These are phyloP conservation scores for Elegia similella DNA, from an alignment of 2,888 invertebrate species.

Conservation along the genomic window DNA sequence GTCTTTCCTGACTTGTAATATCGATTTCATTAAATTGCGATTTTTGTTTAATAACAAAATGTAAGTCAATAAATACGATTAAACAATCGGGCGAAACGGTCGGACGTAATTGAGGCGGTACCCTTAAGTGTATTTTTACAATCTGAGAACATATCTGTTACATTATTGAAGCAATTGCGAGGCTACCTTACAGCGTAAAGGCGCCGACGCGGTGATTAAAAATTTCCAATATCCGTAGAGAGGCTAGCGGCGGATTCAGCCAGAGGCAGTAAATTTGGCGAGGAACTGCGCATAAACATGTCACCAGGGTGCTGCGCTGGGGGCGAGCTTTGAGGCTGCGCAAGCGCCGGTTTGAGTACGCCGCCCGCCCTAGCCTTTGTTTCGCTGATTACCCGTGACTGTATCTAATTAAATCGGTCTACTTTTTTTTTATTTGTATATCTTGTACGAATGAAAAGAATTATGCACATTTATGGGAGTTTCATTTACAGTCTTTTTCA, in stretches of 20 bases:
- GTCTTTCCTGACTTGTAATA: neutral
- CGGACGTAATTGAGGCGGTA: constrained; percentile 52
- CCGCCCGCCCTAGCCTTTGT: constrained; percentile 18
- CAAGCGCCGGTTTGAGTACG: neutral
- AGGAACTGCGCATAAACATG: constrained; percentile 67
- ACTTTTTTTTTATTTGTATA: constrained; percentile 9
- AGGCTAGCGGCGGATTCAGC: constrained; percentile 15
- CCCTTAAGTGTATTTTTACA: constrained; percentile 49
- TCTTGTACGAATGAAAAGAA: neutral
- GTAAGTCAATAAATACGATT: constrained; percentile 34
- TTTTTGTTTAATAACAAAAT: constrained; percentile 18
- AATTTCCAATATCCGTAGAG: constrained; percentile 63
- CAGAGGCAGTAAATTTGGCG: constrained; percentile 64
- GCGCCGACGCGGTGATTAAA: constrained; percentile 64
- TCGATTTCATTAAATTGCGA: constrained; percentile 11
- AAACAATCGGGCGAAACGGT: constrained; percentile 41
- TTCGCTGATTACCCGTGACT: constrained; percentile 25
- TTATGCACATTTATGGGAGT: neutral
- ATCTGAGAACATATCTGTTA: constrained; percentile 52
- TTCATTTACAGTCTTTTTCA: neutral
- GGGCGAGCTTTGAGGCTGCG: constrained; percentile 49
- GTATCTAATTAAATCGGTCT: constrained; percentile 16
- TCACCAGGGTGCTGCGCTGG: constrained; percentile 54
- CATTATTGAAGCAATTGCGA: constrained; percentile 20
- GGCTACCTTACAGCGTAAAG: constrained; percentile 39